phyloP scores from a whole-genome alignment of 2,888 invertebrate genomes.

The Choristoneura rosaceana region DNA sequence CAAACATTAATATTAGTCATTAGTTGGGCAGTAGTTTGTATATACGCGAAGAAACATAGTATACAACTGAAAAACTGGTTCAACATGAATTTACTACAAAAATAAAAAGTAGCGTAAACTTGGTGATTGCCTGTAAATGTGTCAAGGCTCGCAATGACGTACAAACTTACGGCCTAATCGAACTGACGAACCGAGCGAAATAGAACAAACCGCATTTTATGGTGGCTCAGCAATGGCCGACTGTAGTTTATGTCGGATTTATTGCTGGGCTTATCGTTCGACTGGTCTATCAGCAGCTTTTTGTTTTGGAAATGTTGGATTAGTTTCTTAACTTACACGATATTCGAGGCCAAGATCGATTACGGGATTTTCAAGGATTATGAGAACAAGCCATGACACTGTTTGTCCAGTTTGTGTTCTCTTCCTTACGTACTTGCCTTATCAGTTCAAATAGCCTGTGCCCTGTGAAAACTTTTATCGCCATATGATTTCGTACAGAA shows the following conservation, averaged over 20 bases:
- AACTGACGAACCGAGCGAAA: constrained; percentile 12
- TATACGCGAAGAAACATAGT: too few species aligned
- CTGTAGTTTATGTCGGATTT: constrained; percentile 40
- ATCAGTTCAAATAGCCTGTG: too few species aligned
- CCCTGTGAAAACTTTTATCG: too few species aligned
- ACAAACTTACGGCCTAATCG: constrained; percentile 19
- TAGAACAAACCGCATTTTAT: constrained; percentile 13
- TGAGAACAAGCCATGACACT: too few species aligned
- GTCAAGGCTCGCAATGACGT: constrained; percentile 50
- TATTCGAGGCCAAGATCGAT: neutral
- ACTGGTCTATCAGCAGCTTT: constrained; percentile 8
- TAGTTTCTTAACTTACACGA: neutral
- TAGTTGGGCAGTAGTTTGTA: too few species aligned
- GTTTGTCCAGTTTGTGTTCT: too few species aligned
- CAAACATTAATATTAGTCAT: too few species aligned
- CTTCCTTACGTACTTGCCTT: too few species aligned
- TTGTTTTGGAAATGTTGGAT: constrained; percentile 13
- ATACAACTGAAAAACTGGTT: too few species aligned
- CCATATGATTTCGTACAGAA: too few species aligned
- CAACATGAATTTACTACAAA: neutral
- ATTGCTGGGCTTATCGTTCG: constrained; percentile 17
- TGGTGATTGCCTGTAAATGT: constrained; percentile 30
- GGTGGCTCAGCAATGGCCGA: constrained; percentile 46
- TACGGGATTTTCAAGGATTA: too few species aligned
- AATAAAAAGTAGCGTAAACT: constrained; percentile 31